A percentile compares a stretch with the other conserved stretches of the same genome.
Conservation (phyloP, 2,113 vertebrate species). For the Anser brachyrhynchus region DNA sequence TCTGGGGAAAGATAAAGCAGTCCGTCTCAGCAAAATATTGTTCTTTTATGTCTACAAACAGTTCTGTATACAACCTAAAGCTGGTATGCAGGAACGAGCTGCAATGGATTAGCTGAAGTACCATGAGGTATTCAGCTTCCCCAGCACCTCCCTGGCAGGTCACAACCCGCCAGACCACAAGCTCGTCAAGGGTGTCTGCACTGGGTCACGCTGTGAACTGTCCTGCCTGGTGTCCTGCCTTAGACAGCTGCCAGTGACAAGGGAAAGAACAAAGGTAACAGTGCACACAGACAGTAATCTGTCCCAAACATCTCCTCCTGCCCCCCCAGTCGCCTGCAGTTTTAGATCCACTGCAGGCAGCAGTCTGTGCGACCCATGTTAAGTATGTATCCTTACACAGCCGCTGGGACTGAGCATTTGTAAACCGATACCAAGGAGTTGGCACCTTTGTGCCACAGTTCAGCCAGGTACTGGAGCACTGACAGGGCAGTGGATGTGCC, state of each 20-base stretch:
- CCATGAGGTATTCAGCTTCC: neutral
- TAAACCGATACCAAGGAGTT: rapidly evolving
- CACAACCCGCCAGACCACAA: neutral
- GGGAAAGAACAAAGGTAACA: neutral
- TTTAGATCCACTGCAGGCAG: neutral
- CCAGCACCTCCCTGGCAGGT: neutral
- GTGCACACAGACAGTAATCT: neutral
- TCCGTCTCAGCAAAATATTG: neutral
- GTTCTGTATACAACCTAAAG: neutral
- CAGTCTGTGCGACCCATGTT: rapidly evolving
- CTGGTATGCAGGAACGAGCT: neutral
- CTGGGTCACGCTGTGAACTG: rapidly evolving
- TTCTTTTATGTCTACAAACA: neutral
- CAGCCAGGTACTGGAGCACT: rapidly evolving
- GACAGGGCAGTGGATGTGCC: neutral
- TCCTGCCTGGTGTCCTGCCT: neutral
- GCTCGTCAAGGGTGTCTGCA: neutral
- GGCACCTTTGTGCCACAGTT: rapidly evolving
- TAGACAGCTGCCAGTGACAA: neutral
- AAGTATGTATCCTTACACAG: neutral
- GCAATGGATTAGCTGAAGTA: neutral
- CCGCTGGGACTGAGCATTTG: neutral
- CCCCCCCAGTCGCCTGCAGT: neutral
- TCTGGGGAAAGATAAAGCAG: neutral
- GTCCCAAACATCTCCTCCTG: rapidly evolving